phyloP scores from a whole-genome alignment of 1,140 invertebrate genomes.

The Drosophila azteca region DNA sequence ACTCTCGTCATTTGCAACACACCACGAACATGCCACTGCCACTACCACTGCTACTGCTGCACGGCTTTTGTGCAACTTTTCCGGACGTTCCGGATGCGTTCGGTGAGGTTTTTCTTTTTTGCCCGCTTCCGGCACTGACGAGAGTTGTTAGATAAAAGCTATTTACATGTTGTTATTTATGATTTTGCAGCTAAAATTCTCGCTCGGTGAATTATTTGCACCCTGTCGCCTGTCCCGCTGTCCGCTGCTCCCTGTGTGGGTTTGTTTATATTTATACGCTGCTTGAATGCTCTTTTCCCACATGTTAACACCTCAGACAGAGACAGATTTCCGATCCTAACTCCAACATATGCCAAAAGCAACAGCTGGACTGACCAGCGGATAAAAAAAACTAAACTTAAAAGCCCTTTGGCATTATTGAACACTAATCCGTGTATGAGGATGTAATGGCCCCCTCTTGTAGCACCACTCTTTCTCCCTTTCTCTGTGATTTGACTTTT shows the following conservation, averaged over 20 bases:
- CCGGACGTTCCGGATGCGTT: constrained; percentile 30
- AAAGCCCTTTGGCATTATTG: constrained; percentile 51
- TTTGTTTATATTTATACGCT: constrained; percentile 40
- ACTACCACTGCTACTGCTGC: no score
- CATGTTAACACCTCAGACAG: constrained; percentile 34
- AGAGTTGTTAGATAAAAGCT: constrained; percentile 82
- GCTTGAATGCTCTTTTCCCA: constrained; percentile 38
- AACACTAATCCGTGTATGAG: constrained; percentile 75
- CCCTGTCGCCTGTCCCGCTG: neutral
- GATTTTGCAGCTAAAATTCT: constrained; percentile 81
- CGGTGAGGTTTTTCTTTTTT: constrained; percentile 35
- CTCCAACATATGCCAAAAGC: constrained; percentile 1
- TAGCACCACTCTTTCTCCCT: neutral
- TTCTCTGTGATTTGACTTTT: neutral
- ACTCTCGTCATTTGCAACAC: no score
- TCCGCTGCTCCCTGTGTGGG: neutral
- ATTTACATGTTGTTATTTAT: constrained; percentile 82
- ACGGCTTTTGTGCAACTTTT: constrained; percentile 70
- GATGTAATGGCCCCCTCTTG: constrained; percentile 32
- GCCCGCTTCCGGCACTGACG: constrained; percentile 70
- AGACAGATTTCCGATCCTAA: neutral
- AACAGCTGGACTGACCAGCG: neutral
- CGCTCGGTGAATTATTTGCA: constrained; percentile 65
- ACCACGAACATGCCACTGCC: no score
- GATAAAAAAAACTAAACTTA: constrained; percentile 25